Percentiles rank a stretch among this genome's conserved stretches.
These are phyloP conservation scores for Drosophila bifasciata DNA, from an alignment of 1,140 invertebrate species.

Conservation along the genomic window DNA sequence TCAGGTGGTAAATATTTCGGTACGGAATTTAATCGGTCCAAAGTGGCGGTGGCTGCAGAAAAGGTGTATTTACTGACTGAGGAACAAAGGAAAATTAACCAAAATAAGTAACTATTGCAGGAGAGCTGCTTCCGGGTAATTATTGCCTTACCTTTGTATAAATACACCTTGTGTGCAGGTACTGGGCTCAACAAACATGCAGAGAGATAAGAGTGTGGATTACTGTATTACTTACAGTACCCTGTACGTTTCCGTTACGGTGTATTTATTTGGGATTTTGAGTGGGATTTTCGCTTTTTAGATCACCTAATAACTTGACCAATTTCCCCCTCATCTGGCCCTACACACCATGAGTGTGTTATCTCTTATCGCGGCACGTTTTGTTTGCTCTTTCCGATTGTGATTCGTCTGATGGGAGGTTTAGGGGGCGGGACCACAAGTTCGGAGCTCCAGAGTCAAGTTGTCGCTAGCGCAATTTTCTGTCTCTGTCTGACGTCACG, in stretches of 20 bases:
- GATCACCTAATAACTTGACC: constrained; percentile 8
- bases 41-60: no score
- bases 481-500: constrained; percentile 53
- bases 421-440: constrained; percentile 31
- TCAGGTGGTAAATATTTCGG: constrained; percentile 39
- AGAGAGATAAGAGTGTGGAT: constrained; percentile 1
- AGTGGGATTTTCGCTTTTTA: constrained; percentile 23
- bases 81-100: no score
- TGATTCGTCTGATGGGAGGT: constrained; percentile 5
- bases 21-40: constrained; percentile 29
- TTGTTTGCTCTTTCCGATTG: constrained; percentile 42
- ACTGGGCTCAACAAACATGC: no score
- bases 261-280: constrained; percentile 16
- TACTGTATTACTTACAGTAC: neutral
- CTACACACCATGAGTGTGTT: constrained; percentile 12
- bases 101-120: no score
- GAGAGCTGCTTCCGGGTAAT: no score
- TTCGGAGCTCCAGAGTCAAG: constrained; percentile 14
- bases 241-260: constrained; percentile 33
- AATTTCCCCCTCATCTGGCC: constrained; percentile 8
- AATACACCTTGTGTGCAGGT: no score
- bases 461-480: constrained; percentile 37
- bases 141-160: no score
- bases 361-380: constrained; percentile 57
- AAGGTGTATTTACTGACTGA: no score